Conservation (phyloP, 2,113 vertebrate species). For the Xiphias gladius region DNA sequence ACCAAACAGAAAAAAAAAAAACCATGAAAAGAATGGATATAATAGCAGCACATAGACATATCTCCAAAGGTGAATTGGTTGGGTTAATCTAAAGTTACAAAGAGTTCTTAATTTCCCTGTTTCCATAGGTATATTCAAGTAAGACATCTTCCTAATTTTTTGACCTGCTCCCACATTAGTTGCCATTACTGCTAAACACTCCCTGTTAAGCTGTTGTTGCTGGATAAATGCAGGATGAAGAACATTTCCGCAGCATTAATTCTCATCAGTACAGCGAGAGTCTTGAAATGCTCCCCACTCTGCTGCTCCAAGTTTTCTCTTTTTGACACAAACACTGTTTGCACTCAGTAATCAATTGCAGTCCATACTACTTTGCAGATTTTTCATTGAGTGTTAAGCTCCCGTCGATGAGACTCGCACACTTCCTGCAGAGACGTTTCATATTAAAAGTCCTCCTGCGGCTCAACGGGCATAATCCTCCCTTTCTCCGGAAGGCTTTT, state of each 20-base stretch:
- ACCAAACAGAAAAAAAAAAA: not conserved
- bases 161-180: too few relatives aligned
- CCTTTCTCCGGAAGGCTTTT: not conserved
- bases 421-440: constrained; percentile 22
- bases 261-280: not conserved
- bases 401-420: not conserved
- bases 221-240: too few relatives aligned
- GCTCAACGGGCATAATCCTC: not conserved
- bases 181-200: not conserved
- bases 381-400: not conserved
- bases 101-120: not conserved
- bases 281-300: not conserved
- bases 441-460: not conserved
- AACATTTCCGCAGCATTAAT: not conserved
- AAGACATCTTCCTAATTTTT: not conserved
- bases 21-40: not conserved
- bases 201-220: not conserved
- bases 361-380: not conserved
- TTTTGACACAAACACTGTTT: not conserved
- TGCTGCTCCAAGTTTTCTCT: constrained; percentile 1
- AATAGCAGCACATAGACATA: not conserved
- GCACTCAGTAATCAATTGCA: not conserved
- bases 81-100: not conserved
- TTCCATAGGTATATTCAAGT: not conserved
- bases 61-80: not conserved